These are phyloP conservation scores for Sebastes schlegelii DNA, from an alignment of 2,113 vertebrate genomes.

Conservation along the genomic window DNA sequence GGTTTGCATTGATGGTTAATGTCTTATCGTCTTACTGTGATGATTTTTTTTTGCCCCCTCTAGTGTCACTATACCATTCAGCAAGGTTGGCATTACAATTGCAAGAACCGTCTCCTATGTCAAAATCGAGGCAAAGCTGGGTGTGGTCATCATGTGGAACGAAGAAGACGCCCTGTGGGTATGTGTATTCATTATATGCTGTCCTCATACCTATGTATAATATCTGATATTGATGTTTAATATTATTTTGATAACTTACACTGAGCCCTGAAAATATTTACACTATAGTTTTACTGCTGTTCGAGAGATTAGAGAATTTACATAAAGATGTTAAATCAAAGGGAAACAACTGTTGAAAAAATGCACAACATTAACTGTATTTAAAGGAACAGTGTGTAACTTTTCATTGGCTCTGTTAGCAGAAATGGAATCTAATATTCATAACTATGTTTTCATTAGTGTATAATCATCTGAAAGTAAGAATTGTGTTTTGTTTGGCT, in stretches of 20 bases:
- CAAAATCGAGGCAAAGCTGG: constrained; percentile 85
- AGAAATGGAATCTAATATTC: too few species aligned
- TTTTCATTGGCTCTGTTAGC: too few species aligned
- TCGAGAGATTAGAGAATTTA: neutral
- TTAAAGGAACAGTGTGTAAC: too few species aligned
- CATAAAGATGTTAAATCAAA: constrained; percentile 1
- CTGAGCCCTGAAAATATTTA: neutral
- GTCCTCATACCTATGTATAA: neutral
- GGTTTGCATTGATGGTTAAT: neutral
- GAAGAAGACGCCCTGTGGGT: constrained; percentile 87
- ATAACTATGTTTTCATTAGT: too few species aligned
- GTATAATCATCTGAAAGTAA: too few species aligned
- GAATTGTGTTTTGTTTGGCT: too few species aligned
- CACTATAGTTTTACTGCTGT: neutral
- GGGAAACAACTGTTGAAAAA: neutral
- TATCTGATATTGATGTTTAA: neutral
- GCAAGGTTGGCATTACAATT: constrained; percentile 83
- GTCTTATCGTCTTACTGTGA: neutral
- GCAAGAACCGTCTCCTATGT: constrained; percentile 80
- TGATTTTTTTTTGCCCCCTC: neutral
- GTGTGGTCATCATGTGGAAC: constrained; percentile 88
- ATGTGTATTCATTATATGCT: constrained; percentile 56
- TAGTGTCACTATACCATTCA: constrained; percentile 85
- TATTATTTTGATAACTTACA: neutral
- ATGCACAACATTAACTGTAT: neutral